Percentiles rank a stretch among this genome's conserved stretches.
Conservation (phyloP, 2,888 invertebrate species). For the Toxonevra muliebris region DNA sequence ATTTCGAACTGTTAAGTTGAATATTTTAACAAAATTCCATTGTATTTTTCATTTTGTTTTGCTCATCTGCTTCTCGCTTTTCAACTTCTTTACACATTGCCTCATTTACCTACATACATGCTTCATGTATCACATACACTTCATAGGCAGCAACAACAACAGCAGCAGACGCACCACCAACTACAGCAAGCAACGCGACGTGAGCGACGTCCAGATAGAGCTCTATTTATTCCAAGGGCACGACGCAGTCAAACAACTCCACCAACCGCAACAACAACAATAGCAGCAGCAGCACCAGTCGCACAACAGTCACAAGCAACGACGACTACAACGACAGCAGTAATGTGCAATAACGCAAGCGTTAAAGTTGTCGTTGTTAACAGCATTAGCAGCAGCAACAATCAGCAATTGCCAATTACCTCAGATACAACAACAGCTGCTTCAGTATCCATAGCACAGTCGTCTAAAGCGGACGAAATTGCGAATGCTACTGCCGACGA, state of each 20-base stretch:
- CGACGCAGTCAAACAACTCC: constrained; percentile 67
- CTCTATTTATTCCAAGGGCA: constrained; percentile 81
- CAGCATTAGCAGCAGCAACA: constrained; percentile 39
- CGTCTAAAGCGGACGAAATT: constrained; percentile 52
- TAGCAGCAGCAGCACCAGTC: constrained; percentile 39
- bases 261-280: constrained; percentile 51
- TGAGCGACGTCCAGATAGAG: constrained; percentile 77
- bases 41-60: constrained; percentile 46
- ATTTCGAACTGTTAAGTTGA: neutral
- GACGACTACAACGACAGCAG: constrained; percentile 33
- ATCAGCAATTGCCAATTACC: constrained; percentile 46
- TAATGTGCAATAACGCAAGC: constrained; percentile 28
- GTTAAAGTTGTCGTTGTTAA: constrained; percentile 22
- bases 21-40: neutral
- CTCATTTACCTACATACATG: neutral
- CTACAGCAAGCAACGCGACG: constrained; percentile 55
- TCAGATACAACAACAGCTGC: constrained; percentile 46
- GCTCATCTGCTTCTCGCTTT: constrained; percentile 44
- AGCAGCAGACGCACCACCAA: constrained; percentile 35
- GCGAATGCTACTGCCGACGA: constrained; percentile 15
- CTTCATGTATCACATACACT: neutral
- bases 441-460: constrained; percentile 41
- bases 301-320: constrained; percentile 35
- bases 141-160: constrained; percentile 50
- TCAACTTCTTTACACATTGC: neutral